These are phyloP conservation scores for Urophycis tenuis DNA, from an alignment of 2,797 vertebrate species.

Conservation along the genomic window DNA sequence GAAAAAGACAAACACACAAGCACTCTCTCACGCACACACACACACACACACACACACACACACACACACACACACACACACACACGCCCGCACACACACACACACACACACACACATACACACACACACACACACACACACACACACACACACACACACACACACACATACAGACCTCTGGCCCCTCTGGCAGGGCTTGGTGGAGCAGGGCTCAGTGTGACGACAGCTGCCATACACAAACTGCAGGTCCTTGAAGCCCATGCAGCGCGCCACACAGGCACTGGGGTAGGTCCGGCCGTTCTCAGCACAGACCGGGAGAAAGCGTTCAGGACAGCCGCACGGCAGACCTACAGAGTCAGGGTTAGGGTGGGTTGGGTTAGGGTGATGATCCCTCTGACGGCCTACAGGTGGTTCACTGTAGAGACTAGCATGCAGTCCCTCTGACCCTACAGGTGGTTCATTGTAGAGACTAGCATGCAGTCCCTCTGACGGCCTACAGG, in stretches of 20 bases:
- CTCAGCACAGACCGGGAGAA: conserved; percentile 87
- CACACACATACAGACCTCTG: conserved; percentile 75
- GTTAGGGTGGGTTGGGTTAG: no score
- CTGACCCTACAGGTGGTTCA: background rate
- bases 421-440: background rate
- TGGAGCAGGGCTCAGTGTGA: conserved; percentile 79
- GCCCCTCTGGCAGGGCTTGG: conserved; percentile 80
- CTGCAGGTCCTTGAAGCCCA: conserved; percentile 87
- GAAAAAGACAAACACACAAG: background rate
- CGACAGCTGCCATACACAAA: conserved; percentile 87
- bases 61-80: background rate
- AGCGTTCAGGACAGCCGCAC: conserved; percentile 88
- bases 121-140: background rate
- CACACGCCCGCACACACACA: conserved; percentile 55
- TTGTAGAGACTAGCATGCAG: background rate
- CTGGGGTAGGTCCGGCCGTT: conserved; percentile 95
- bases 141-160: background rate
- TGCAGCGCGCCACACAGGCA: conserved; percentile 88
- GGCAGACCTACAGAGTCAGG: conserved; percentile 81
- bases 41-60: background rate
- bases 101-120: no score
- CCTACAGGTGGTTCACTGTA: no score
- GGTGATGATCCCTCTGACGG: no score
- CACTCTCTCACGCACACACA: no score
- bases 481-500: background rate